Conservation (phyloP, 2,888 invertebrate species). For the Galerucella nymphaeae region DNA sequence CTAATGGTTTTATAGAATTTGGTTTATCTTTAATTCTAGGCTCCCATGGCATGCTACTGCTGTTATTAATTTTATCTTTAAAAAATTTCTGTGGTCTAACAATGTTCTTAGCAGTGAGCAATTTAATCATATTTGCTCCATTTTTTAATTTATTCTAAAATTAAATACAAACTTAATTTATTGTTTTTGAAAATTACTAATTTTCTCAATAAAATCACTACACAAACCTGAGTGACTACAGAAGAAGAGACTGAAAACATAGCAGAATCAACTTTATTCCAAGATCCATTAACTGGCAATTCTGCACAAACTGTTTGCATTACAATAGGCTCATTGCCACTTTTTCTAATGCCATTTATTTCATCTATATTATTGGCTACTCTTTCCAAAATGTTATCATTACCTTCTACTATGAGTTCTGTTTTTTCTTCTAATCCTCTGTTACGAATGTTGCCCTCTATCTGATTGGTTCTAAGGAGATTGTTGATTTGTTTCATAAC, state of each 20-base stretch:
- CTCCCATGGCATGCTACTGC: conserved; percentile 76
- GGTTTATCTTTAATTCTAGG: conserved; percentile 89
- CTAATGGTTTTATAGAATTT: conserved; percentile 84
- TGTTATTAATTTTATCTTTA: conserved; percentile 87
- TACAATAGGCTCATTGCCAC: conserved; percentile 67
- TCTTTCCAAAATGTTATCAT: conserved; percentile 85
- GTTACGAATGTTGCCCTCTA: conserved; percentile 69
- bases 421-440: conserved; percentile 74
- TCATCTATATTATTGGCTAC: conserved; percentile 81
- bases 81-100: conserved; percentile 87
- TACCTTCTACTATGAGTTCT: conserved; percentile 83
- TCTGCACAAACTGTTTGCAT: conserved; percentile 64
- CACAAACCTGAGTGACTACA: conserved; percentile 42
- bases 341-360: conserved; percentile 71
- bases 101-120: conserved; percentile 79
- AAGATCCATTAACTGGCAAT: conserved; percentile 69
- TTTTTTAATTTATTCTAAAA: conserved; percentile 29
- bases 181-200: too few relatives aligned
- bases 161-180: neutral
- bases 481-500: conserved; percentile 72
- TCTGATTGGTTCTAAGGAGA: conserved; percentile 68
- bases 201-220: too few relatives aligned
- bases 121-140: conserved; percentile 62
- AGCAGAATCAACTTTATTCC: conserved; percentile 67
- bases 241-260: conserved; percentile 55